These are phyloP conservation scores for Thera obeliscata DNA, from an alignment of 2,888 invertebrate genomes.

Conservation along the genomic window DNA sequence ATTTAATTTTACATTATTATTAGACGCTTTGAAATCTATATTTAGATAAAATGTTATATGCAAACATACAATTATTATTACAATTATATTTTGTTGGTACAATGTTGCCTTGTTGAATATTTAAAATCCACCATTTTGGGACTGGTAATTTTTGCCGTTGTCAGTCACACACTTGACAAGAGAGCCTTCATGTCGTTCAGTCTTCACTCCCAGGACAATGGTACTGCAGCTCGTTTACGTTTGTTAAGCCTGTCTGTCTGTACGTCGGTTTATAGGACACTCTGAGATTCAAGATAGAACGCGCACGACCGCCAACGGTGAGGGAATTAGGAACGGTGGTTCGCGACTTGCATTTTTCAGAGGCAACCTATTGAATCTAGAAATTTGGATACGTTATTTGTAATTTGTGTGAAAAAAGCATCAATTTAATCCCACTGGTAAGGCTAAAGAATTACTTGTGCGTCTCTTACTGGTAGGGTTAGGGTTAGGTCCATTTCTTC, in stretches of 20 bases:
- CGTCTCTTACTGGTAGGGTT: too few species aligned
- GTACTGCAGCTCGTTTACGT: conserved; percentile 69
- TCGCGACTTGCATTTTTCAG: conserved; percentile 12
- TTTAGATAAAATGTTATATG: too few species aligned
- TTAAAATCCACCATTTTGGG: conserved; percentile 4
- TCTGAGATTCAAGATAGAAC: conserved; percentile 71
- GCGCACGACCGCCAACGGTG: conserved; percentile 69
- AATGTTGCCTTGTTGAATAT: neutral
- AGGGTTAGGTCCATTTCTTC: too few species aligned
- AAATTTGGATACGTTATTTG: neutral
- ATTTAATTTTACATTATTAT: neutral
- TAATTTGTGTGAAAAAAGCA: too few species aligned
- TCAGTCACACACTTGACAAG: conserved; percentile 35
- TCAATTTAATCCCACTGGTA: too few species aligned
- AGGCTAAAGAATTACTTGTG: too few species aligned
- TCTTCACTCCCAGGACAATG: conserved; percentile 62
- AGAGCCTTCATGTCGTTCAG: conserved; percentile 33
- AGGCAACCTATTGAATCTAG: neutral
- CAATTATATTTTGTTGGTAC: too few species aligned
- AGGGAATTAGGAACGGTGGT: conserved; percentile 49
- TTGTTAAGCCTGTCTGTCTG: conserved; percentile 72
- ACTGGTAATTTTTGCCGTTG: conserved; percentile 23
- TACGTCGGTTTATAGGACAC: conserved; percentile 73
- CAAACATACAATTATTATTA: too few species aligned
- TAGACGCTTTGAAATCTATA: neutral